phyloP scores from a whole-genome alignment of 1,140 invertebrate genomes.

The Neodiprion lecontei region DNA sequence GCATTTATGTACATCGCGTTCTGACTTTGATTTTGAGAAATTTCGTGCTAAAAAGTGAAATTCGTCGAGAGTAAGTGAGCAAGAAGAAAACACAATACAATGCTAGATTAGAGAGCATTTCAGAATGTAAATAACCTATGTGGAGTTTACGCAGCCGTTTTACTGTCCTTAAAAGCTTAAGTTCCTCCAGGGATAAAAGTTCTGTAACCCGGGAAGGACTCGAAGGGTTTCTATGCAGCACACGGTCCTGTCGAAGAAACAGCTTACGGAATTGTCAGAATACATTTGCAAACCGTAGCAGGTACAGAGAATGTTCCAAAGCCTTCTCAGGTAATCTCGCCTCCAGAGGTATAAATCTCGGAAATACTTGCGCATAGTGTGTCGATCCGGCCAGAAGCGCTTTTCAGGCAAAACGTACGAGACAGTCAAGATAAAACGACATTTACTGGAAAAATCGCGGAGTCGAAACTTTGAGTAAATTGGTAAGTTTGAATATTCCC shows the following conservation, averaged over 20 bases:
- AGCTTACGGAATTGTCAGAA: not conserved
- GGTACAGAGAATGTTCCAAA: not conserved
- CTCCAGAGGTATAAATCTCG: not conserved
- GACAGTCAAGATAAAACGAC: not conserved
- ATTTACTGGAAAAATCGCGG: too few species aligned
- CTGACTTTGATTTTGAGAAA: not conserved
- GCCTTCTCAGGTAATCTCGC: not conserved
- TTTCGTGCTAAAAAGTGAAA: not conserved
- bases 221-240: not conserved
- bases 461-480: too few species aligned
- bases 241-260: not conserved
- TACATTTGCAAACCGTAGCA: constrained; percentile 2
- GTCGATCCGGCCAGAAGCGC: not conserved
- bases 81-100: too few species aligned
- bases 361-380: not conserved
- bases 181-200: not conserved
- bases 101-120: too few species aligned
- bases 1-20: too few species aligned
- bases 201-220: not conserved
- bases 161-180: not conserved
- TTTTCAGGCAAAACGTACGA: too few species aligned
- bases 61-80: too few species aligned
- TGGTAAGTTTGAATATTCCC: too few species aligned
- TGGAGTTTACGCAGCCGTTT: not conserved
- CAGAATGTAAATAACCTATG: too few species aligned